Base-by-base conservation (phyloP, 2,888 invertebrate genomes). In the Subacronicta megacephala region DNA sequence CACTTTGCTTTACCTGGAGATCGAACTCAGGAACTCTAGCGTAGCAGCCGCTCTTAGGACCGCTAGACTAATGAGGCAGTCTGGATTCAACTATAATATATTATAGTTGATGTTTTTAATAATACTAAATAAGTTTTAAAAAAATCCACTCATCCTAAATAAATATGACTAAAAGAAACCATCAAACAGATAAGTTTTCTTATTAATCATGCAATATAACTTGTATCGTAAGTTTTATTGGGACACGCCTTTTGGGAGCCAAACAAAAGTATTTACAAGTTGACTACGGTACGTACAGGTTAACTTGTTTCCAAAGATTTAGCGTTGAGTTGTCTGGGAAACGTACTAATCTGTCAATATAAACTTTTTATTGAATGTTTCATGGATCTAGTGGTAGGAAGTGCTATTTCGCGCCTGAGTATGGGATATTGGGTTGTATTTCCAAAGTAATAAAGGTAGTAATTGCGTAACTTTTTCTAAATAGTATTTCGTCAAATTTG, bases 151-250 rank as follows among this genome's bases (percentile, higher is more conserved):
- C 13, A 20, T 10, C 7, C 20, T 1, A 13, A 37, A 47, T 15
- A 33, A 18, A 20, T 38, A 17, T 38, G 18, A 47, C n/a, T 29
- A 37, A 52, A 29, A 37, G 16, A 35, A 15, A 54, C 20, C 23
- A 26, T 41, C 40, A 20, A 49, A 66, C 29, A 31, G 16, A 42
- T 15, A 78, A 82, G 70, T 80, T 78, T 78, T 74, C 73, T 75
- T 75, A 81, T 82, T 77, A 80, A 76, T 69, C 66, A 71, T 77
- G 75, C 72, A 72, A 77, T 81, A 76, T 72, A 78, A 78, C 75
- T 81, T 79, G 46, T 53, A 40, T 57, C 40, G 50, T 68, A 80
- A 87, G 76, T 85, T 85, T 79, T 82, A 84, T 85, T 81, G 72
- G 62, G 64, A 59, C 53, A 72, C 70, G 62, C 57, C 82, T 73